Percentiles rank a stretch among this genome's conserved stretches.
Evolutionary conservation across 2,113 vertebrate species (phyloP).

Genomic region (Pheucticus melanocephalus): DNA sequence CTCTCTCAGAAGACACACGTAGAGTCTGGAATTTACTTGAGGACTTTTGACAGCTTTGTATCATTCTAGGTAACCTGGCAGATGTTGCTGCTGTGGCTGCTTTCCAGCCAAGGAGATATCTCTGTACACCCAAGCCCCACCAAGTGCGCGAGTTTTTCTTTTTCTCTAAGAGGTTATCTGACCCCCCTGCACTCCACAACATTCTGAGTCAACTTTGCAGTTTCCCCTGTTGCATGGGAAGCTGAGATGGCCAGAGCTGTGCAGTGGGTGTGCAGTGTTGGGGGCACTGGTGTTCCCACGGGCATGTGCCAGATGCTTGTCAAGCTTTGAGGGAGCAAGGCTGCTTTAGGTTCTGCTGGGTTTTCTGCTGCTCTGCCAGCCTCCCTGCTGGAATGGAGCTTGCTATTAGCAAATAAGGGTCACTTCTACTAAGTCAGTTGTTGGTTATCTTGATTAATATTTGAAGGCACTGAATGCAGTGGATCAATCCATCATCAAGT

Average conservation of each 20-base stretch:
- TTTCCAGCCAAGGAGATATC: not conserved
- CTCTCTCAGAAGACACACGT: not conserved
- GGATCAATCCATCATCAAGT: not conserved
- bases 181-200: not conserved
- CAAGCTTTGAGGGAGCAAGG: not conserved
- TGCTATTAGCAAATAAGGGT: not conserved
- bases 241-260: not conserved
- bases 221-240: not conserved
- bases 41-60: not conserved
- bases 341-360: not conserved
- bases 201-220: not conserved
- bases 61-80: not conserved
- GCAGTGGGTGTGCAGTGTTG: not conserved
- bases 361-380: not conserved
- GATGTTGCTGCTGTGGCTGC: not conserved
- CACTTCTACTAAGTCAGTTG: not conserved
- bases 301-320: not conserved
- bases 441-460: not conserved
- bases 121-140: not conserved
- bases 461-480: not conserved
- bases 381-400: not conserved
- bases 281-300: not conserved
- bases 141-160: not conserved
- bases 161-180: not conserved
- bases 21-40: not conserved